Conservation (phyloP, 2,113 vertebrate genomes). For the Gobio gobio region DNA sequence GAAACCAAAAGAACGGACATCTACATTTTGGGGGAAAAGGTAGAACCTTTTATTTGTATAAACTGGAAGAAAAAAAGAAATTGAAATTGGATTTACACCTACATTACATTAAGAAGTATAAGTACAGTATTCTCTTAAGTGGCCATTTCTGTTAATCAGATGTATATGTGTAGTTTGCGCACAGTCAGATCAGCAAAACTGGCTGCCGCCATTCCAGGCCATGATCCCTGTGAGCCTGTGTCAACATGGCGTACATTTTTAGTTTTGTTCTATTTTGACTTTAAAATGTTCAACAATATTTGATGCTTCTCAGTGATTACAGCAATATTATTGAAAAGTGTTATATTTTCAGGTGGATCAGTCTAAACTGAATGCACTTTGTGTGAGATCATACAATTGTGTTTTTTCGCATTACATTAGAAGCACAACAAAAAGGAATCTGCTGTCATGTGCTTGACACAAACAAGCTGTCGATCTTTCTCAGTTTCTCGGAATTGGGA, state of each 20-base stretch:
- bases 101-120: neutral
- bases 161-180: neutral
- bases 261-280: neutral
- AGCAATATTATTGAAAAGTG: neutral
- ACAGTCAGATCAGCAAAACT: neutral
- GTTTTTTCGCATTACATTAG: neutral
- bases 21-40: conserved; percentile 62
- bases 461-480: neutral
- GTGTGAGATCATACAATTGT: neutral
- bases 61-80: neutral
- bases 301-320: neutral
- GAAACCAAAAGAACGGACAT: conserved; percentile 18
- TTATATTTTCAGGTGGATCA: neutral
- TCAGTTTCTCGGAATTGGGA: neutral
- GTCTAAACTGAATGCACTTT: neutral
- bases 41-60: conserved; percentile 52
- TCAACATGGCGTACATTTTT: neutral
- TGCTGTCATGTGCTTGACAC: neutral
- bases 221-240: neutral
- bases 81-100: neutral
- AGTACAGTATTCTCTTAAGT: neutral
- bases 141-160: neutral
- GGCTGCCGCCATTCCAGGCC: neutral
- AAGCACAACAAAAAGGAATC: neutral
- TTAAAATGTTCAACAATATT: neutral